Percentiles rank a stretch among this genome's conserved stretches.
These are phyloP conservation scores for Danio albolineatus DNA, from an alignment of 2,797 vertebrate genomes.

Conservation along the genomic window DNA sequence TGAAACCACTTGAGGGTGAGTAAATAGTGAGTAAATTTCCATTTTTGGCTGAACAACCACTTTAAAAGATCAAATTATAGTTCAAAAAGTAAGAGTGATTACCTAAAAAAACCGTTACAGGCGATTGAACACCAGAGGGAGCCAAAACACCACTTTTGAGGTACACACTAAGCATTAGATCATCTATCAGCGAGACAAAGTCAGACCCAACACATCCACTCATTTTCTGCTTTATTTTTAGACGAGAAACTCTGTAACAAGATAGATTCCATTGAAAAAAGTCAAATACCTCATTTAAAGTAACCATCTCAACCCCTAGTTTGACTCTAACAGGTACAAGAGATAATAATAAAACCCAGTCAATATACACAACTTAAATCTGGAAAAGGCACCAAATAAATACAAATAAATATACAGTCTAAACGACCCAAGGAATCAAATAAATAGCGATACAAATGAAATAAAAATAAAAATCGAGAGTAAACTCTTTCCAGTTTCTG, in stretches of 20 bases:
- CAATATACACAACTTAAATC: slow-evolving; percentile 58
- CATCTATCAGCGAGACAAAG: not conserved
- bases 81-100: not conserved
- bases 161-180: not conserved
- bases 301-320: slow-evolving; percentile 22
- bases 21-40: too few species aligned
- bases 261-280: slow-evolving; percentile 43
- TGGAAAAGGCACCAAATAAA: slow-evolving; percentile 64
- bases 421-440: slow-evolving; percentile 53
- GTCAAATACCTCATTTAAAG: slow-evolving; percentile 39
- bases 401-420: slow-evolving; percentile 67
- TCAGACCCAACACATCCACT: slow-evolving; percentile 19
- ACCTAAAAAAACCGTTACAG: not conserved
- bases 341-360: slow-evolving; percentile 52
- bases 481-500: slow-evolving; percentile 44
- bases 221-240: slow-evolving; percentile 59
- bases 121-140: slow-evolving; percentile 55
- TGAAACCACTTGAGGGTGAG: too few species aligned
- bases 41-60: too few species aligned
- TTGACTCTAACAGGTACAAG: slow-evolving; percentile 50
- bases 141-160: slow-evolving; percentile 39
- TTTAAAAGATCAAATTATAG: not conserved
- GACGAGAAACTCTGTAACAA: slow-evolving; percentile 50
- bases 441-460: slow-evolving; percentile 61
- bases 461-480: not conserved